Evolutionary conservation across 1,140 invertebrate species (phyloP), one percentile per base, ranked within the genome.

Genomic region (Orchestia grillus): DNA sequence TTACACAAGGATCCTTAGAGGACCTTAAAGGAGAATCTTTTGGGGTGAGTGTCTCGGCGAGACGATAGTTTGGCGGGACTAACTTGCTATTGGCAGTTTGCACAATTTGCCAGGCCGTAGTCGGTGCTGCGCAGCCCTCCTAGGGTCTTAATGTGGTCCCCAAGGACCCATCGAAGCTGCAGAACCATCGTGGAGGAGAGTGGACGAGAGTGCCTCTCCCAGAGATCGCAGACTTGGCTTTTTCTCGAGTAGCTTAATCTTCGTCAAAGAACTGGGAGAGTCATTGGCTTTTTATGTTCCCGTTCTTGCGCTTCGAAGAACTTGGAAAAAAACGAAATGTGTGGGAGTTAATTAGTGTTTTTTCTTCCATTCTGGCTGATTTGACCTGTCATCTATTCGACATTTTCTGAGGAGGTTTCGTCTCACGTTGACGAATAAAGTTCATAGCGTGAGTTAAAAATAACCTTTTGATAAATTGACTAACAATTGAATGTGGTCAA

Each of bases 1-100:
- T 90, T 90, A 90, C 88, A 0, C 15, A 90, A 41, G n/a, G 40
- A n/a, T 45, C 92, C 15, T 45, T 45, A 44, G 43, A 47, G 44
- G 44, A 44, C 92, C 44, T 94, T 94, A 94, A 90, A 44, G 44
- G 92, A 94, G 92, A 94, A 94, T 94, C 92, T 94, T 44, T 8
- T 45, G 44, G 92, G 23, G 45, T 45, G 92, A 45, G 92, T 94
- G 92, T 44, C 92, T n/a, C 44, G 44, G 36, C 44, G 92, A 94
- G 92, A 94, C 92, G 92, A 94, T 94, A 94, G 92, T 94, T 94
- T 94, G 92, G 92, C 44, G 92, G 36, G 92, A 44, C 92, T 94
- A 94, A 94, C 92, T 94, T 94, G 92, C 92, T 94, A 94, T 94
- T 94, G 92, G 92, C 92, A 94, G 92, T 94, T 94, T 42, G 92